These are phyloP conservation scores for Genyomyrus donnyi DNA, from an alignment of 2,113 vertebrate genomes.

Conservation along the genomic window DNA sequence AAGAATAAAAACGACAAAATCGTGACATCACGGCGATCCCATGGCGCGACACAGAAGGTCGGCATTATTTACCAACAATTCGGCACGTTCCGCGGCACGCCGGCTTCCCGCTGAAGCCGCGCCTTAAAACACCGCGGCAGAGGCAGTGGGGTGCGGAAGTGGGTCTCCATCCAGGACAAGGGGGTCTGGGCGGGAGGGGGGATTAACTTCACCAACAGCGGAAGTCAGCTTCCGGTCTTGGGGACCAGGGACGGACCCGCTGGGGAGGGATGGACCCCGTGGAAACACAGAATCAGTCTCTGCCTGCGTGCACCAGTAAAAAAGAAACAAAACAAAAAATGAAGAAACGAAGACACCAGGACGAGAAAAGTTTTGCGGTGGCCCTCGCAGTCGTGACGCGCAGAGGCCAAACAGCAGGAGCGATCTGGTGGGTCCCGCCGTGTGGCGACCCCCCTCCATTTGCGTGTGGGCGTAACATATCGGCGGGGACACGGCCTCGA, in stretches of 20 bases:
- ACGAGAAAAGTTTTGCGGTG: background rate
- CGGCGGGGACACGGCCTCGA: background rate
- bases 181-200: background rate
- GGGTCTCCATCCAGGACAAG: background rate
- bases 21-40: background rate
- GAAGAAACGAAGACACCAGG: background rate
- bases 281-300: slow-evolving; percentile 18
- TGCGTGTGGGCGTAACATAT: slow-evolving; percentile 11
- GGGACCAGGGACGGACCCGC: slow-evolving; percentile 24
- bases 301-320: background rate
- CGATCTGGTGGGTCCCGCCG: background rate
- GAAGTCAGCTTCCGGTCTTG: background rate
- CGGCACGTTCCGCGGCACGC: background rate
- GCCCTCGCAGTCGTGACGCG: background rate
- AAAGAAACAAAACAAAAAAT: background rate
- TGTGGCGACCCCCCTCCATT: background rate
- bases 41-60: background rate
- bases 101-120: background rate
- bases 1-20: background rate
- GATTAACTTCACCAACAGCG: background rate
- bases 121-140: background rate
- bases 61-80: background rate
- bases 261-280: slow-evolving; percentile 10
- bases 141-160: background rate
- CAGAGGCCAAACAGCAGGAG: slow-evolving; percentile 2